Conservation (phyloP, 1,140 invertebrate species). For the Drosophila cardini region DNA sequence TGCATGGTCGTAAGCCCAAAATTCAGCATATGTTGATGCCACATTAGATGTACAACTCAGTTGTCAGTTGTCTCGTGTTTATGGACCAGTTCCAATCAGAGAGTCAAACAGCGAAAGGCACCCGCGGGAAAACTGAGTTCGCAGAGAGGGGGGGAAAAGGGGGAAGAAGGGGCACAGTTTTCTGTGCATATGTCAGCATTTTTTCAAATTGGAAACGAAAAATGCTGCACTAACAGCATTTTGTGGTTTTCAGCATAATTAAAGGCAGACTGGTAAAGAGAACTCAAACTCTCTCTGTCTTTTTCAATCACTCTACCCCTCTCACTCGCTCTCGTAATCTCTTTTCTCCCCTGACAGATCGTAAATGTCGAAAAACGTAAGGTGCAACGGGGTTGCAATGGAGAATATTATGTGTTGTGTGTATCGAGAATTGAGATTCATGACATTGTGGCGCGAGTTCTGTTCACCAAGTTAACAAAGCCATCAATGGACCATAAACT, state of each 20-base stretch:
- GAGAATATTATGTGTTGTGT: slow-evolving; percentile 33
- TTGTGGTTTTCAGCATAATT: slow-evolving; percentile 83
- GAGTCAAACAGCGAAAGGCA: slow-evolving; percentile 74
- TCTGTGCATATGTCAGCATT: slow-evolving; percentile 82
- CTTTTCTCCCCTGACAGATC: slow-evolving; percentile 73
- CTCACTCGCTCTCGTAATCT: neutral
- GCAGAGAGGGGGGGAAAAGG: neutral
- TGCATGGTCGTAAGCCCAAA: slow-evolving; percentile 47
- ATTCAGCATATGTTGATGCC: slow-evolving; percentile 84
- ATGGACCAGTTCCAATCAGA: slow-evolving; percentile 81
- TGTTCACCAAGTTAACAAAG: slow-evolving; percentile 80
- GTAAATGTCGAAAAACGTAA: slow-evolving; percentile 84
- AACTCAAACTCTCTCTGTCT: neutral
- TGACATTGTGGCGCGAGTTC: slow-evolving; percentile 45
- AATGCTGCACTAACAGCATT: slow-evolving; percentile 81
- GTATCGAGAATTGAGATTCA: slow-evolving; percentile 53
- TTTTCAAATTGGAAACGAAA: slow-evolving; percentile 79
- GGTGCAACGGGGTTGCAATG: slow-evolving; percentile 70
- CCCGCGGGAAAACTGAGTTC: slow-evolving; percentile 64
- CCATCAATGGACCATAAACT: slow-evolving; percentile 84
- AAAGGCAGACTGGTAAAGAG: slow-evolving; percentile 68
- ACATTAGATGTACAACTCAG: slow-evolving; percentile 84
- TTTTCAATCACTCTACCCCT: slow-evolving; percentile 2
- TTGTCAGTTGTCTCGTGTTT: slow-evolving; percentile 63
- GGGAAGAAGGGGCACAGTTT: slow-evolving; percentile 50